Conservation (phyloP, 2,113 vertebrate genomes). For the Cyprinus carpio region DNA sequence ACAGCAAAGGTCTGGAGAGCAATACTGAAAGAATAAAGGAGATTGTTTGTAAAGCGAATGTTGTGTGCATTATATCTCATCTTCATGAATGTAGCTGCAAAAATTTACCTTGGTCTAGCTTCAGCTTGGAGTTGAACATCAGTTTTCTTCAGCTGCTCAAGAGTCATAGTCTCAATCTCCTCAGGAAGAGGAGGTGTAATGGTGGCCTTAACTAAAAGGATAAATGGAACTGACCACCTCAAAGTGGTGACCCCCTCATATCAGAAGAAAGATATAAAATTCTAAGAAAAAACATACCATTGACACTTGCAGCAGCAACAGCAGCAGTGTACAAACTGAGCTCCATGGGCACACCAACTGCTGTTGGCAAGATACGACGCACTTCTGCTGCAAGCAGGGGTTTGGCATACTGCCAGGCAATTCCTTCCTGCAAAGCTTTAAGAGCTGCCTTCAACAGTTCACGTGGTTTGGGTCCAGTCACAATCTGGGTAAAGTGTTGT, state of each 20-base stretch:
- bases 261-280: background rate
- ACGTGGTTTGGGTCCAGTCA: constrained; percentile 45
- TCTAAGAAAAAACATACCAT: constrained; percentile 60
- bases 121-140: constrained; percentile 66
- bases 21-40: constrained; percentile 66
- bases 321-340: constrained; percentile 69
- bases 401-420: constrained; percentile 64
- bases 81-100: constrained; percentile 54
- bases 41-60: background rate
- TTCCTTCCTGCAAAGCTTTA: constrained; percentile 64
- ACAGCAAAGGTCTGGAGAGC: constrained; percentile 71
- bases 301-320: constrained; percentile 64
- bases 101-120: constrained; percentile 69
- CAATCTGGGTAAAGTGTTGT: constrained; percentile 57
- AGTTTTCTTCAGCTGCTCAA: constrained; percentile 63
- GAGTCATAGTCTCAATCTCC: constrained; percentile 60
- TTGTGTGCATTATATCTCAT: no score
- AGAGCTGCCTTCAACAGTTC: constrained; percentile 42
- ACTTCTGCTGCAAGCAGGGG: constrained; percentile 72
- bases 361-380: constrained; percentile 73
- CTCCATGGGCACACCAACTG: constrained; percentile 79
- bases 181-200: constrained; percentile 65
- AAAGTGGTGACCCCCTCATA: background rate
- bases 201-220: constrained; percentile 59
- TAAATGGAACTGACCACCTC: background rate